Base-by-base conservation (phyloP, 2,113 vertebrate species). In the Varanus salvator region DNA sequence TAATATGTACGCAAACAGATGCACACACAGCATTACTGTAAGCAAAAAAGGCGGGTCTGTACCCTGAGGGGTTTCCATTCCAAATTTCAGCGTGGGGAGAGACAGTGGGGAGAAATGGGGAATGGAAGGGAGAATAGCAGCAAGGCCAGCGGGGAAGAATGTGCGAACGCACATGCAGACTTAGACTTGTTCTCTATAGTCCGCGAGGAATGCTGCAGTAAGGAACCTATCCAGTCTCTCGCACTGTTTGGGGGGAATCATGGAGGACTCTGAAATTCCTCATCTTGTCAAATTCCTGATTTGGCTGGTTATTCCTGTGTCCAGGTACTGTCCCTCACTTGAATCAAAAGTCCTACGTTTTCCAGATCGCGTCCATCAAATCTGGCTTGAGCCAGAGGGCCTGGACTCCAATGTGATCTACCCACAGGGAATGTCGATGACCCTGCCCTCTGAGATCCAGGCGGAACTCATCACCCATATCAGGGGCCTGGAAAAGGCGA, bases 371-470 rank as follows among this genome's bases (percentile, higher is more conserved):
- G 8, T 64, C 0, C 99, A 99, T 95, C 99, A 98, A 95, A 97
- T 99, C 84, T 99, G 99, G 99, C 95, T 99, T 94, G 99, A 99
- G 95, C 99, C 99, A 0, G 99, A 99, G 94, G 99, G 99, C 17
- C 11, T 99, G 95, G 97, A 97, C 94, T 99, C 98, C 66, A 96
- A 98, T 12, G 94, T 99, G 76, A 94, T 99, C 87, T 99, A 99
- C 92, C 99, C 99, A 0, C 99, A 99, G 93, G 99, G 99, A 74
- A 95, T 99, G 34, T 99, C 99, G 3, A 97, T 99, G 97, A 99
- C 99, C 0, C 97, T 99, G 92, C 98, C 99, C 0, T 96, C 97
- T 6, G 98, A 99, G 74, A 83, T 98, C 23, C 99, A 99, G 94
- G 98, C 99, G 81, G 96, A 97, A 86, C 97, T 99, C 94, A 96